Evolutionary conservation across 2,888 invertebrate species (phyloP), one percentile per base, ranked within the genome.

Genomic region (Gnatocerus cornutus): DNA sequence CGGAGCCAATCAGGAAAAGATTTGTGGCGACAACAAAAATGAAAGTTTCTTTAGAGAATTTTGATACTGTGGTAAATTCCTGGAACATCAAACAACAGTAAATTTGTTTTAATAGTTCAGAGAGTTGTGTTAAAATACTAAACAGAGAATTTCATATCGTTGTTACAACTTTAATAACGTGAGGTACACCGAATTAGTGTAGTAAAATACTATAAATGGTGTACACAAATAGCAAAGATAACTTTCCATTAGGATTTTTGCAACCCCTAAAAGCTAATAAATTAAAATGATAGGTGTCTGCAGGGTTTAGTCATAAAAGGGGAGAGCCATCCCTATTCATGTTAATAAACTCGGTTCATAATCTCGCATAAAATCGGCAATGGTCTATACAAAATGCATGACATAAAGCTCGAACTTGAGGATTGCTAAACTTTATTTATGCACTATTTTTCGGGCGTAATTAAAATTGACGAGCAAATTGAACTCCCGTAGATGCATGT

Each of bases 311-410:
- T 55, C 37, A 55, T 55, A 52, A 55, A 55, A 55, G 55, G 46
- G 37, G 55, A 55, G 16, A 55, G 16, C 30, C 55, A 39, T 37
- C 55, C 55, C 55, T 21, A 55, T 55, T 55, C 55, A 55, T 55
- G 46, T 46, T 39, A 55, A 55, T 55, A 55, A 55, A 55, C 37
- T 37, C 39, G 14, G 30, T 55, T 33, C 16, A 55, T 10, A 50
- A 16, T 29, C 7, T n/a, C 39, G 13, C 37, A 16, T 37, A 55
- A 55, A 37, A 55, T 55, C 21, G 30, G 16, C 30, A 21, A 14
- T 55, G 37, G 12, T 41, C 16, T 21, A 55, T 16, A 55, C 21
- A 55, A 55, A 55, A 55, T 55, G 55, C n/a, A 16, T 55, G 33
- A 37, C 37, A 55, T 55, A 55, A 16, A 55, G 37, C 30, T 16